Percentiles rank a stretch among this genome's conserved stretches.
Evolutionary conservation across 2,113 vertebrate species (phyloP).

Genomic region (Procavia capensis): DNA sequence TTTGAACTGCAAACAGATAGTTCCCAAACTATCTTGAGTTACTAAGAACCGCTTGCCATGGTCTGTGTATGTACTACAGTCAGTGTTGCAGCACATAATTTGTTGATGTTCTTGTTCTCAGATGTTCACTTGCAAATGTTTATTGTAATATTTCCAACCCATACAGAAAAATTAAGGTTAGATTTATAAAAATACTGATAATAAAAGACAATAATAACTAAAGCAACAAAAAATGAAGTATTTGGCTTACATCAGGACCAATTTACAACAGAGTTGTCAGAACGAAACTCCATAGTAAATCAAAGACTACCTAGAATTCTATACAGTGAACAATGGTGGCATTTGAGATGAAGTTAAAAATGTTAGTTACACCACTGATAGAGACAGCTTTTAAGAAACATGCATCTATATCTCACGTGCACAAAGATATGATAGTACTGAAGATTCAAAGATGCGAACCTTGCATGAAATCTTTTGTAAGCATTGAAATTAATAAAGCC

Average conservation of each 20-base stretch:
- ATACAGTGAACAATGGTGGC: constrained; percentile 31
- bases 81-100: no score
- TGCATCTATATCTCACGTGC: constrained; percentile 23
- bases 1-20: neutral
- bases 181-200: no score
- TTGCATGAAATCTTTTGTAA: constrained; percentile 61
- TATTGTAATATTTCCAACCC: no score
- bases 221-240: neutral
- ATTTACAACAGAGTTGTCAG: neutral
- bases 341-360: constrained; percentile 36
- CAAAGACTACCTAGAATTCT: neutral
- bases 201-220: neutral
- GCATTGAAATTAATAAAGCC: constrained; percentile 69
- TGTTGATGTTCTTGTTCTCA: no score
- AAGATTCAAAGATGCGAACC: constrained; percentile 52
- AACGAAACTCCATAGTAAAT: neutral
- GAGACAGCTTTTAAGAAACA: constrained; percentile 34
- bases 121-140: no score
- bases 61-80: no score
- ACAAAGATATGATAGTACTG: constrained; percentile 38
- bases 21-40: no score
- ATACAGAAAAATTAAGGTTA: no score
- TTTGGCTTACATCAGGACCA: neutral
- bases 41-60: no score
- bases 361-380: neutral